A percentile compares a stretch with the other conserved stretches of the same genome.
Evolutionary conservation across 2,888 invertebrate species (phyloP).

Genomic region (Latheticus oryzae): DNA sequence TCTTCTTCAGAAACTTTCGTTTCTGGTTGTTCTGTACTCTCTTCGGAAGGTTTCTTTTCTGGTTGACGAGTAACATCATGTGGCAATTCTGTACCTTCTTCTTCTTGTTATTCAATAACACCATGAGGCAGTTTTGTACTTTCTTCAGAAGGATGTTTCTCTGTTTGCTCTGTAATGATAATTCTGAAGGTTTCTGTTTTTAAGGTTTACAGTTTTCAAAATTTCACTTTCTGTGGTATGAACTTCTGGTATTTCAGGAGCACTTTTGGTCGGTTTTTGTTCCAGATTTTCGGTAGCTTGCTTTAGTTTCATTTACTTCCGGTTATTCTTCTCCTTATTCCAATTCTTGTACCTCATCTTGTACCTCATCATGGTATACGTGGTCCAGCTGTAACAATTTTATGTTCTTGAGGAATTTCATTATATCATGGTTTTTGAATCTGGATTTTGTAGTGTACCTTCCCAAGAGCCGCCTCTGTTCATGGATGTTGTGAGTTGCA

Average conservation of each 20-base stretch:
- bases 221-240: not conserved
- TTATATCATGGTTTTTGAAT: conserved; percentile 39
- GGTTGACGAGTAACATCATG: too few relatives aligned
- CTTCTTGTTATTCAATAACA: too few relatives aligned
- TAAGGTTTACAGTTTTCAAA: conserved; percentile 19
- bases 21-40: conserved; percentile 4
- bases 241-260: conserved; percentile 22
- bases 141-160: conserved; percentile 2
- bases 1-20: conserved; percentile 2
- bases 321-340: conserved; percentile 13
- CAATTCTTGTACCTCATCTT: conserved; percentile 15
- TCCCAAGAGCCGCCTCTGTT: too few relatives aligned
- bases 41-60: too few relatives aligned
- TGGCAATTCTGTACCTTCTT: conserved; percentile 20
- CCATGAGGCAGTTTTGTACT: conserved; percentile 3
- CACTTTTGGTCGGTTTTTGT: conserved; percentile 1
- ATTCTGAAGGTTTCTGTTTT: conserved; percentile 33
- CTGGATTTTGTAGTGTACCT: too few relatives aligned
- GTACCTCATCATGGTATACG: conserved; percentile 14
- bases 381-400: conserved; percentile 17
- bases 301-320: too few relatives aligned
- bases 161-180: conserved; percentile 15
- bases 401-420: conserved; percentile 31
- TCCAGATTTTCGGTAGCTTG: conserved; percentile 25
- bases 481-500: too few relatives aligned